Base-by-base conservation (phyloP, 2,113 vertebrate genomes). In the Oryzias javanicus region DNA sequence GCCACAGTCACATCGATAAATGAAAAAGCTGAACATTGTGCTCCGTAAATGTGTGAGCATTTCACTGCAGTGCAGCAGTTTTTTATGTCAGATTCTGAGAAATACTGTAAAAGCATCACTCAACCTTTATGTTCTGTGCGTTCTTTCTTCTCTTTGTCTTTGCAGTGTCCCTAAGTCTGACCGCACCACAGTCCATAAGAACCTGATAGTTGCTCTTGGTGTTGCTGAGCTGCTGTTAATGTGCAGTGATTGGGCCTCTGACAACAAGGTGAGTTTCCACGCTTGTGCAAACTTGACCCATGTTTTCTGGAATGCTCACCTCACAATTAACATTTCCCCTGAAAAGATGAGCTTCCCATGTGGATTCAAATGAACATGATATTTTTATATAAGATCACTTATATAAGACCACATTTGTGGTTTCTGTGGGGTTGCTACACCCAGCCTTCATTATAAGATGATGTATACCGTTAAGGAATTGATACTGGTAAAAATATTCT, bases 141-240 rank as follows among this genome's bases (percentile, higher is more conserved):
- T 35, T 16, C 18, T 51, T 8, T 0, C 6, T 3, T 62, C 20
- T 51, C n/a, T 64, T 5, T 50, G 1, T 16, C 8, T 67, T 2
- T 25, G 5, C 27, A 94, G 94, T 0, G 88, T 97, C 27, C 95
- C 95, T 24, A 94, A 91, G 71, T 97, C 93, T 0, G 94, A 98
- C 55, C 81, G 93, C 6, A 94, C 91, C 10, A 95, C 94, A 0
- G 94, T 98, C 69, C 95, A 96, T 84, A 96, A 98, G 88, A 98
- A 97, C 87, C 91, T 98, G 60, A 94, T 94, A 35, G 91, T 93
- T 40, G 93, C 94, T 0, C 78, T 97, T 61, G 92, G 91, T 6
- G 67, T 89, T 0, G 94, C 94, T 3, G 93, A 98, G 78, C 90
- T 92, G 55, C 84, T 98, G 78, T 72, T 98, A 53, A 92, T 97